Percentiles rank a stretch among this genome's conserved stretches.
Conservation (phyloP, 1,140 invertebrate genomes). For the Drosophila nasuta region DNA sequence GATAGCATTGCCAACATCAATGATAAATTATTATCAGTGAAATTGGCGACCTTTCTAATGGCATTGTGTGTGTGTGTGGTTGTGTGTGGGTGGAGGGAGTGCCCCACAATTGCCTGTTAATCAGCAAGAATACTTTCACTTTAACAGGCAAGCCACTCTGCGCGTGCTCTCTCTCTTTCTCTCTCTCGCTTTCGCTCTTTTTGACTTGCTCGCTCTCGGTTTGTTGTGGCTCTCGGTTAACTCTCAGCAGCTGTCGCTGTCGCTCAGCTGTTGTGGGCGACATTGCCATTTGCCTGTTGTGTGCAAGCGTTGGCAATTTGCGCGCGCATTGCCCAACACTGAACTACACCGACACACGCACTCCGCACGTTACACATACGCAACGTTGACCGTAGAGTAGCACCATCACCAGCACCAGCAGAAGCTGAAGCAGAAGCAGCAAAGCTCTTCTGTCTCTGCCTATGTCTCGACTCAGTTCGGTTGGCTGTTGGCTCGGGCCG, state of each 20-base stretch:
- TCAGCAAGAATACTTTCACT: conserved; percentile 79
- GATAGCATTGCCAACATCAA: conserved; percentile 63
- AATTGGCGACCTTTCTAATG: conserved; percentile 77
- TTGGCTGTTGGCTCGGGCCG: conserved; percentile 43
- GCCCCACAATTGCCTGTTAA: conserved; percentile 58
- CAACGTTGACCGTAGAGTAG: conserved; percentile 52
- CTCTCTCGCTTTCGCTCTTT: conserved; percentile 6
- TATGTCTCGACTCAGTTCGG: conserved; percentile 55
- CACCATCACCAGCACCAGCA: conserved; percentile 26
- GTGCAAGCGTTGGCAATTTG: conserved; percentile 67
- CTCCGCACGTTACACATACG: conserved; percentile 48
- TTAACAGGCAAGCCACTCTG: conserved; percentile 47
- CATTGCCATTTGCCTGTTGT: conserved; percentile 62
- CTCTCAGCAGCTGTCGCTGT: conserved; percentile 58
- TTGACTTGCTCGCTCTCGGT: background rate
- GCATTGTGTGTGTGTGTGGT: background rate
- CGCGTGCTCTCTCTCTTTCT: conserved; percentile 40
- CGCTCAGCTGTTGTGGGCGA: conserved; percentile 69
- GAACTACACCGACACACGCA: conserved; percentile 52
- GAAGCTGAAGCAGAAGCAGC: conserved; percentile 39
- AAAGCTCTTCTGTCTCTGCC: conserved; percentile 35
- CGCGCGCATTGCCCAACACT: conserved; percentile 74
- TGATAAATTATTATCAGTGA: conserved; percentile 73
- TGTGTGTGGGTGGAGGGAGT: conserved; percentile 5
- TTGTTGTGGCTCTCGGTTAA: conserved; percentile 6